A percentile compares a stretch with the other conserved stretches of the same genome.
These are phyloP conservation scores for Tinamus major DNA, from an alignment of 2,797 vertebrate species.

Conservation along the genomic window DNA sequence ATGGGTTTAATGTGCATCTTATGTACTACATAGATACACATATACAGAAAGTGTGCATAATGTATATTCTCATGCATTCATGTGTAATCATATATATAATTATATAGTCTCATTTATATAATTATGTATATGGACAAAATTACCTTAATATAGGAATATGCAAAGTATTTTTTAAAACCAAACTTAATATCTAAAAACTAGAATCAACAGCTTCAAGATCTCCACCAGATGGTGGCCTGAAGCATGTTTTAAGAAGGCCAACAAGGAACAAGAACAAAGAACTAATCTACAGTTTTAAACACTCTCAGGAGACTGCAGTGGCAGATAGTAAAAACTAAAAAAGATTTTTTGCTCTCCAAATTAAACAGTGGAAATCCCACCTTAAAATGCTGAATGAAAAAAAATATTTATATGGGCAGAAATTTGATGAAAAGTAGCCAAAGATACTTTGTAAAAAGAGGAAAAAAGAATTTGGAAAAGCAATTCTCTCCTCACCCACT, in stretches of 20 bases:
- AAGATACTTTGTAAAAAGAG: neutral
- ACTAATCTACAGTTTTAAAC: conserved; percentile 22
- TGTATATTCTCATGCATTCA: neutral
- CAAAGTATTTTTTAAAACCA: conserved; percentile 12
- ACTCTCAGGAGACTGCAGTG: conserved; percentile 69
- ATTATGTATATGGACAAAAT: neutral
- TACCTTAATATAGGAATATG: conserved; percentile 6
- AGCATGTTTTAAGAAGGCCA: conserved; percentile 35
- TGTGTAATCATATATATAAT: neutral
- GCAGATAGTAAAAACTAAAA: conserved; percentile 10
- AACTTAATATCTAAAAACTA: neutral
- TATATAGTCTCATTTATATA: neutral
- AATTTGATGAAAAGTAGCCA: neutral
- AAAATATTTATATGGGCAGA: neutral
- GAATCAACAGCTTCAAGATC: neutral
- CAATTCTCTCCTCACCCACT: neutral
- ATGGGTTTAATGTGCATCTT: neutral
- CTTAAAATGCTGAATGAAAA: neutral
- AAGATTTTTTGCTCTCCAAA: neutral
- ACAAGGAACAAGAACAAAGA: conserved; percentile 37
- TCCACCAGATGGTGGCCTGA: conserved; percentile 62
- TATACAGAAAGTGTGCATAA: neutral
- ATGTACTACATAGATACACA: neutral
- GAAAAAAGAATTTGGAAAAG: neutral
- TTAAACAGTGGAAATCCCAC: conserved; percentile 14